Base-by-base conservation (phyloP, 2,113 vertebrate genomes). In the Hydrolagus affinis region DNA sequence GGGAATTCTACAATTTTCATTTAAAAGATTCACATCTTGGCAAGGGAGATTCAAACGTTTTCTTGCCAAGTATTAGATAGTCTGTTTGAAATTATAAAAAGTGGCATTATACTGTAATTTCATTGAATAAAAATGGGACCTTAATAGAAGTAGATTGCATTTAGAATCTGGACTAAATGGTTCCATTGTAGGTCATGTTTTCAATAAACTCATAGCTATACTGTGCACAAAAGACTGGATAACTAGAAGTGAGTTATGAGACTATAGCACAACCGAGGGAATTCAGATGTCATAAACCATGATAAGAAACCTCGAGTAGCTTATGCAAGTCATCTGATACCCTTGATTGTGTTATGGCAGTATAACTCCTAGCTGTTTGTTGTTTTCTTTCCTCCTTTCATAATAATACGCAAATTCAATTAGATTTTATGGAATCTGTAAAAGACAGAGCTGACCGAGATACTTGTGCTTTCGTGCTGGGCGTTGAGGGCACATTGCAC, bases 1-100 rank as follows among this genome's bases (percentile, higher is more conserved):
- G 78, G 78, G 78, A 83, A 83, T 83, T 83, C 78, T 83, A 66
- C 78, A 83, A 83, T 83, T 83, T 83, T 83, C 62, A 83, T 83
- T 83, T 83, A 83, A 28, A 83, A 83, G 78, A 66, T 83, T 83
- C 78, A 83, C 78, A 83, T 83, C 78, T 83, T 83, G 60, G 78
- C 78, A 83, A 62, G 78, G 66, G 78, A 28, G 78, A 83, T 66
- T 83, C 78, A 64, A 83, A 83, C 66, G 78, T 60, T 68, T 83
- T 68, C 32, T 60, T 83, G 78, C 78, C 78, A 83, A 83, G 25
- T 83, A 66, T 83, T 83, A 83, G 28, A 83, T 66, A 83, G 78
- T 83, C 78, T 83, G 78, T 83, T 75, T 83, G 62, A 83, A 83
- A 83, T 83, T 23, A 83, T 83, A 64, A 83, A 66, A 83, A 83